phyloP scores from a whole-genome alignment of 2,113 vertebrate species.

The Macheiramphus alcinus region DNA sequence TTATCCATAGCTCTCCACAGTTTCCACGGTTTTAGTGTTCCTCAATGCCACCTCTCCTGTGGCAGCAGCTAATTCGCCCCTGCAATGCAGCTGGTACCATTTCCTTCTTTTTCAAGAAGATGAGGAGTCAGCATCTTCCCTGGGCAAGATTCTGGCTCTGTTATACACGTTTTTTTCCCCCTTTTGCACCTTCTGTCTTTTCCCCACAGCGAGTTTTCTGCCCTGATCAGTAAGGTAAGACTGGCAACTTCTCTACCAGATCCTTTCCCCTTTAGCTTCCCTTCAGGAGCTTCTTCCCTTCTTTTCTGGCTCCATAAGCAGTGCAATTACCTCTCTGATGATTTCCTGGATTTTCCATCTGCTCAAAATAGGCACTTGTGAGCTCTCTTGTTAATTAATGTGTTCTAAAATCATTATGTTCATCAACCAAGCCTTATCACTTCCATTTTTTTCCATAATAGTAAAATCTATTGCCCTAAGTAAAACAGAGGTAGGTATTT shows the following conservation, averaged over 20 bases:
- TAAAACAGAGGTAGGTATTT: constrained; percentile 1
- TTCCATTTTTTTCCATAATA: constrained; percentile 8
- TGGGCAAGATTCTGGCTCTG: background rate
- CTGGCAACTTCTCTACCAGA: constrained; percentile 2
- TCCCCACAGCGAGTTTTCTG: background rate
- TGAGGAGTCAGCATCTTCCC: background rate
- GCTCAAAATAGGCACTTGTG: constrained; percentile 44
- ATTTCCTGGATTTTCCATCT: constrained; percentile 57
- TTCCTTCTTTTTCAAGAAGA: background rate
- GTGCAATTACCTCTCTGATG: constrained; percentile 50
- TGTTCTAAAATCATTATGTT: constrained; percentile 57
- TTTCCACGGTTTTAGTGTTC: background rate
- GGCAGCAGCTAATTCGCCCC: background rate
- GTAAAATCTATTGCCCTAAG: constrained; percentile 5
- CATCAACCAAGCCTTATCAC: constrained; percentile 36
- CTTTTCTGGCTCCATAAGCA: constrained; percentile 26
- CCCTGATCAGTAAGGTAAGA: background rate
- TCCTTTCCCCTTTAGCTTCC: constrained; percentile 19
- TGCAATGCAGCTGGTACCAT: background rate
- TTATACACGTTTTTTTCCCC: background rate
- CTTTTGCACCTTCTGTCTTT: background rate
- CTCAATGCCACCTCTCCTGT: background rate
- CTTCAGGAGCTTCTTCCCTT: constrained; percentile 27
- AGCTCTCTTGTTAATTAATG: constrained; percentile 55
- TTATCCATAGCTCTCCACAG: background rate